phyloP scores from a whole-genome alignment of 92 coral and sea anemone species.

The Muricea muricata region DNA sequence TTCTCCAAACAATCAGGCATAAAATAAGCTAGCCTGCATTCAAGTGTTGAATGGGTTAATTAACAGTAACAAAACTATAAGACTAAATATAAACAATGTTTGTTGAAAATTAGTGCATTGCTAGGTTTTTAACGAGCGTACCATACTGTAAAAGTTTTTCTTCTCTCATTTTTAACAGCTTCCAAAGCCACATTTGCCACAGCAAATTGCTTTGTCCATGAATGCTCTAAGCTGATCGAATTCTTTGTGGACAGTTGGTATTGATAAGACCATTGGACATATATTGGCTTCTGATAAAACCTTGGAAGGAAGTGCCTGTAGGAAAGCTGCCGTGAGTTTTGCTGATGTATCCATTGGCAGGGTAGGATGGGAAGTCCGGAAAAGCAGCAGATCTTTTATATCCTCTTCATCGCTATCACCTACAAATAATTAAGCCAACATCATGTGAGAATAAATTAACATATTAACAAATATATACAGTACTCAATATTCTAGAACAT shows the following conservation, averaged over 20 bases:
- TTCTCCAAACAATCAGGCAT: too few relatives aligned
- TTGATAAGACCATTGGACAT: slow-evolving; percentile 28
- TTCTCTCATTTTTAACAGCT: slow-evolving; percentile 1
- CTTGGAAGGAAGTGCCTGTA: neutral
- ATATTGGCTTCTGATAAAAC: slow-evolving; percentile 52
- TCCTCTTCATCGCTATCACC: slow-evolving; percentile 27
- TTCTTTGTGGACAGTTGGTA: slow-evolving; percentile 18
- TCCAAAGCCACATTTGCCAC: slow-evolving; percentile 60
- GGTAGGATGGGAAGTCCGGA: slow-evolving; percentile 43
- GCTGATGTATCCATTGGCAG: slow-evolving; percentile 25
- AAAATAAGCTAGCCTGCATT: too few relatives aligned
- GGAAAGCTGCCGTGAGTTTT: slow-evolving; percentile 24
- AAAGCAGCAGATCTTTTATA: slow-evolving; percentile 28
- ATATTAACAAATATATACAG: neutral
- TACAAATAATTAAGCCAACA: slow-evolving; percentile 10
- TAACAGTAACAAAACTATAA: neutral
- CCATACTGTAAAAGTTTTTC: neutral
- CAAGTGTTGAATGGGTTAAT: too few relatives aligned
- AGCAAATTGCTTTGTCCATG: slow-evolving; percentile 33
- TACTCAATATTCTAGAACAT: neutral
- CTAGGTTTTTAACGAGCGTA: too few relatives aligned
- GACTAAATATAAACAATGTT: neutral
- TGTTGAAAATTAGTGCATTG: too few relatives aligned
- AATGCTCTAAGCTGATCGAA: slow-evolving; percentile 17
- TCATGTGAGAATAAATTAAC: neutral